Evolutionary conservation across 1,140 invertebrate genomes (phyloP).

Genomic region (Oryzaephilus surinamensis): DNA sequence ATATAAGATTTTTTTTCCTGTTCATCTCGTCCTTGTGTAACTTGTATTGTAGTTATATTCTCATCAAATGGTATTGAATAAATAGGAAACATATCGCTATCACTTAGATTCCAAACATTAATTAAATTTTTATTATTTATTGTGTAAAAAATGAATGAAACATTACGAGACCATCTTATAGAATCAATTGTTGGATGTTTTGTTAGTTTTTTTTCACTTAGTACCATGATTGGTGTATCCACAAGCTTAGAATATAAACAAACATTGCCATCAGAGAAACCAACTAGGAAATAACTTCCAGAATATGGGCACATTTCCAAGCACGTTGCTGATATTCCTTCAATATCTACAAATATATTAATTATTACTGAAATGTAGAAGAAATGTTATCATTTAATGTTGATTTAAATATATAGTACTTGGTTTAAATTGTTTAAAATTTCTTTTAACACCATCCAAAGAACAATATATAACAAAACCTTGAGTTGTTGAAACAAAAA

Average conservation of each 20-base stretch:
- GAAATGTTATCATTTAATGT: no score
- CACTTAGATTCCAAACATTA: constrained; percentile 31
- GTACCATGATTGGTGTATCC: constrained; percentile 25
- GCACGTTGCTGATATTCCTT: constrained; percentile 17
- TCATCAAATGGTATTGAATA: constrained; percentile 27
- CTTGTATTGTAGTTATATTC: constrained; percentile 23
- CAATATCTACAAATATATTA: no score
- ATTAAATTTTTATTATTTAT: constrained; percentile 26
- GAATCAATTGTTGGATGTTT: constrained; percentile 14
- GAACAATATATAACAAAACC: constrained; percentile 27
- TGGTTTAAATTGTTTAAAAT: constrained; percentile 20
- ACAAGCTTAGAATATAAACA: constrained; percentile 19
- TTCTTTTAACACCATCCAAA: constrained; percentile 19
- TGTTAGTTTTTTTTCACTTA: constrained; percentile 21
- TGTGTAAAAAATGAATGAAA: constrained; percentile 31
- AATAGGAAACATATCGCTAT: constrained; percentile 30
- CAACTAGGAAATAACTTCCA: constrained; percentile 24
- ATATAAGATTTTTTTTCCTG: constrained; percentile 23
- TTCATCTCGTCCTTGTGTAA: constrained; percentile 13
- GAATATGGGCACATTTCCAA: constrained; percentile 30
- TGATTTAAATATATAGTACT: constrained; percentile 19
- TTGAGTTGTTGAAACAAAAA: constrained; percentile 31
- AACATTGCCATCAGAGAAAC: constrained; percentile 27
- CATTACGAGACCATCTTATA: constrained; percentile 30
- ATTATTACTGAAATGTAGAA: constrained; percentile 14